A percentile compares a stretch with the other conserved stretches of the same genome.
These are phyloP conservation scores for Diaprepes abbreviatus DNA, from an alignment of 2,888 invertebrate genomes.

Conservation along the genomic window DNA sequence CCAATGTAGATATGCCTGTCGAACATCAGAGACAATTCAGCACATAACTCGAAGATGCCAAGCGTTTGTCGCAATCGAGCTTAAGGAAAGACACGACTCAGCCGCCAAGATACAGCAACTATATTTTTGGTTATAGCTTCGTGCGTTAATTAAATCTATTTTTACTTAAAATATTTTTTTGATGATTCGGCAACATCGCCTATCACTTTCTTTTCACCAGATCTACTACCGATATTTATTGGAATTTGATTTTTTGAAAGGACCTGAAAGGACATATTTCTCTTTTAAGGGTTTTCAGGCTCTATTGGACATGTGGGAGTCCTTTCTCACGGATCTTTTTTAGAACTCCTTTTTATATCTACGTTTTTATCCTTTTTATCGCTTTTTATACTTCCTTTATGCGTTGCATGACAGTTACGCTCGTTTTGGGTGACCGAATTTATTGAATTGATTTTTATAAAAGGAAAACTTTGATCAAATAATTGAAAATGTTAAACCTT, in stretches of 20 bases:
- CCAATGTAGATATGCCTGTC: too few relatives aligned
- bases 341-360: constrained; percentile 16
- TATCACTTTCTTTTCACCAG: constrained; percentile 7
- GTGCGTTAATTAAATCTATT: too few relatives aligned
- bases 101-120: too few relatives aligned
- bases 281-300: constrained; percentile 34
- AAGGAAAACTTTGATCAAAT: too few relatives aligned
- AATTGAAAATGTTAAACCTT: too few relatives aligned
- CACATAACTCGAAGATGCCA: too few relatives aligned
- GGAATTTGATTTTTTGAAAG: constrained; percentile 46
- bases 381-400: constrained; percentile 27
- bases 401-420: constrained; percentile 24
- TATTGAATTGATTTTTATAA: constrained; percentile 25
- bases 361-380: constrained; percentile 3
- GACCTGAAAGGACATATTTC: constrained; percentile 39
- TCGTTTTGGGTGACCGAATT: constrained; percentile 21
- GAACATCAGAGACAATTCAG: too few relatives aligned
- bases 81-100: too few relatives aligned
- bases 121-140: too few relatives aligned
- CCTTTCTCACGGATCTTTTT: constrained; percentile 47
- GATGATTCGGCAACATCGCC: constrained; percentile 28
- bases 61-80: too few relatives aligned
- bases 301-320: constrained; percentile 41
- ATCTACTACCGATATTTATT: constrained; percentile 40
- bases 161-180: too few relatives aligned